Conservation (phyloP, 2,797 vertebrate species). For the Hemitrygon akajei region DNA sequence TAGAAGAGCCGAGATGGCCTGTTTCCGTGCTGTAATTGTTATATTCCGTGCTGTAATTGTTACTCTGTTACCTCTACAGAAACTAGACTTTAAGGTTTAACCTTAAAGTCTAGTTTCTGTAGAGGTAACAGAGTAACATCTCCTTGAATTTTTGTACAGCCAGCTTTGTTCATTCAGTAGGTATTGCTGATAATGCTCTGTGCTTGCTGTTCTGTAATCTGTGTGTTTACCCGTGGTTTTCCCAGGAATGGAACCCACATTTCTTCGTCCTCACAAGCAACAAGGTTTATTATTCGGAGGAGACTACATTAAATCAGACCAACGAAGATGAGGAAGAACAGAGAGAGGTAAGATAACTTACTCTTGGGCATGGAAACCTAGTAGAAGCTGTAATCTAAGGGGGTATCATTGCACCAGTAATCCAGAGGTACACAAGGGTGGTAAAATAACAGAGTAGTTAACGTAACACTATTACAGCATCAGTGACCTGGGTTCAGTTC, state of each 20-base stretch:
- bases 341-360: conserved; percentile 70
- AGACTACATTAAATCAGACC: conserved; percentile 81
- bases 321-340: conserved; percentile 96
- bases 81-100: too few relatives aligned
- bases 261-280: conserved; percentile 95
- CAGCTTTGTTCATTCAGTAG: background rate
- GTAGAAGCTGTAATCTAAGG: too few relatives aligned
- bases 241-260: conserved; percentile 94
- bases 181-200: background rate
- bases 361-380: background rate
- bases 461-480: too few relatives aligned
- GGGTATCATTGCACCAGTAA: too few relatives aligned
- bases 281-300: conserved; percentile 96
- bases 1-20: too few relatives aligned
- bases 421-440: too few relatives aligned
- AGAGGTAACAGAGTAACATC: background rate
- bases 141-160: background rate
- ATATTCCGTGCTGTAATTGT: too few relatives aligned
- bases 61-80: too few relatives aligned
- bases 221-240: conserved; percentile 38
- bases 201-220: background rate
- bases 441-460: too few relatives aligned
- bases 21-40: too few relatives aligned
- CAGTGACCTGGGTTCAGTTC: too few relatives aligned
- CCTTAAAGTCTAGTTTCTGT: background rate